phyloP scores from a whole-genome alignment of 2,888 invertebrate species.

The Cephus sareptanus region DNA sequence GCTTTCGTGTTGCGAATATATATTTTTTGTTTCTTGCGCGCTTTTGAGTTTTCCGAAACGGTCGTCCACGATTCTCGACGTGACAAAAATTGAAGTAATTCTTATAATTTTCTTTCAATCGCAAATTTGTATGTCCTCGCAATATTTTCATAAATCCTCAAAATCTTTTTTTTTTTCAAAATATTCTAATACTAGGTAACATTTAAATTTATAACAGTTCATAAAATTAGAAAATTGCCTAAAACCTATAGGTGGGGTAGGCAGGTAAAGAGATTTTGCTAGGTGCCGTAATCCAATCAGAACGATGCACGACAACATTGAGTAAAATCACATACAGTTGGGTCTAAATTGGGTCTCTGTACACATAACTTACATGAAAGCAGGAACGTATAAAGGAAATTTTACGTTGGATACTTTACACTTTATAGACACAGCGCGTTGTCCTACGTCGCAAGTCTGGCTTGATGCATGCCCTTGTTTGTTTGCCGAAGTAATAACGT shows the following conservation, averaged over 20 bases:
- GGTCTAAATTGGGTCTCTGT: background rate
- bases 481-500: conserved; percentile 30
- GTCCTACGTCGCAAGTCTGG: conserved; percentile 33
- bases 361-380: background rate
- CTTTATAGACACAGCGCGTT: conserved; percentile 37
- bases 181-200: no score
- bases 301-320: no score
- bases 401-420: conserved; percentile 24
- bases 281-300: no score
- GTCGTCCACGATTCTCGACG: background rate
- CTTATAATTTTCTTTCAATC: no score
- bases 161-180: no score
- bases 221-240: background rate
- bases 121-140: no score
- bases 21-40: conserved; percentile 37
- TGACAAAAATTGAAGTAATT: no score
- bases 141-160: no score
- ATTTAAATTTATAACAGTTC: conserved; percentile 16
- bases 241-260: no score
- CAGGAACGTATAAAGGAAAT: conserved; percentile 1
- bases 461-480: conserved; percentile 40
- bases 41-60: background rate
- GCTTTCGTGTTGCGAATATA: conserved; percentile 45
- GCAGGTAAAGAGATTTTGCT: no score
- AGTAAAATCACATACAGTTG: no score